Evolutionary conservation across 1,140 invertebrate genomes (phyloP).

Genomic region (Pseudobourletiella spinata): DNA sequence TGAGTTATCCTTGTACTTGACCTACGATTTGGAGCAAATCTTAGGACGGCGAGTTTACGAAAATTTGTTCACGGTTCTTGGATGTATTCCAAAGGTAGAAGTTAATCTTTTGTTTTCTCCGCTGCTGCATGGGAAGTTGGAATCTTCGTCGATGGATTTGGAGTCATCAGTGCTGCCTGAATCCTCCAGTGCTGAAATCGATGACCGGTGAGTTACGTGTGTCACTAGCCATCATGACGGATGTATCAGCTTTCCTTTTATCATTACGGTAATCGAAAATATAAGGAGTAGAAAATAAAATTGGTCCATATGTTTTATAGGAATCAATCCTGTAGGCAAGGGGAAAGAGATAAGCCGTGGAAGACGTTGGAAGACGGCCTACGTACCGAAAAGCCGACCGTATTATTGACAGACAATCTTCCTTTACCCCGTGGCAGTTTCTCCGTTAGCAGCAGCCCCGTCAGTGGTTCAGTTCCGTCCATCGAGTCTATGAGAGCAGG

Average conservation of each 20-base stretch:
- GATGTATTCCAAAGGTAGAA: conserved; percentile 20
- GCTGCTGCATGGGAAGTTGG: conserved; percentile 2
- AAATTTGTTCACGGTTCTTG: conserved; percentile 25
- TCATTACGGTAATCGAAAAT: too few relatives aligned
- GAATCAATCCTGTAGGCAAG: background rate
- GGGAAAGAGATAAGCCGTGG: background rate
- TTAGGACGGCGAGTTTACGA: conserved; percentile 42
- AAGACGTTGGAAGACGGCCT: conserved; percentile 8
- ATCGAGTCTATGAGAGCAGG: conserved; percentile 6
- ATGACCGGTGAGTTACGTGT: conserved; percentile 13
- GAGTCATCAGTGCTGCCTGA: conserved; percentile 21
- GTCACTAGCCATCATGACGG: too few relatives aligned
- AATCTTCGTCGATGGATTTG: conserved; percentile 15
- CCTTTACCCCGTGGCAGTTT: too few relatives aligned
- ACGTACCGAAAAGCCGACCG: too few relatives aligned
- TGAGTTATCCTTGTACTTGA: conserved; percentile 67
- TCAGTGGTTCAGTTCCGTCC: conserved; percentile 6
- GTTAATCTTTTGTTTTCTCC: conserved; percentile 28
- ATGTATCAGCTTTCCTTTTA: too few relatives aligned
- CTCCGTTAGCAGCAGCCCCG: conserved; percentile 15
- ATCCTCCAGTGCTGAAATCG: conserved; percentile 21
- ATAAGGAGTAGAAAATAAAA: too few relatives aligned
- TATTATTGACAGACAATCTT: too few relatives aligned
- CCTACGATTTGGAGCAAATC: conserved; percentile 65
- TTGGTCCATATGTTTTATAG: too few relatives aligned